phyloP scores from a whole-genome alignment of 1,140 invertebrate species.

The Hestina assimilis region DNA sequence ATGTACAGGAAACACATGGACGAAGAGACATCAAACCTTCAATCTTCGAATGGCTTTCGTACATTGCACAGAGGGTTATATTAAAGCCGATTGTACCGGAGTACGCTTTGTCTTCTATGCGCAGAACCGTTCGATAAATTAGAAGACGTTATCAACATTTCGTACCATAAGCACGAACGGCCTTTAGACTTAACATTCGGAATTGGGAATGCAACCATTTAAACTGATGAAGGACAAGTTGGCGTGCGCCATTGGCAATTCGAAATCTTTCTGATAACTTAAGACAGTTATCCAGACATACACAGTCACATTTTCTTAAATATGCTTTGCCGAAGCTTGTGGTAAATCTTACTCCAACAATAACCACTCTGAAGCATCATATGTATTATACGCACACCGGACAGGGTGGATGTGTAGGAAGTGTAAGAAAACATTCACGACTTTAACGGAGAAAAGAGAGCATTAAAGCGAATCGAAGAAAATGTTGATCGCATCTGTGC shows the following conservation, averaged over 20 bases:
- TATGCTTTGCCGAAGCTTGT: conserved; percentile 76
- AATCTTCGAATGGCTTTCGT: conserved; percentile 47
- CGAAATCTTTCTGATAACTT: conserved; percentile 45
- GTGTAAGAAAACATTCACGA: conserved; percentile 44
- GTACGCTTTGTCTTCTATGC: conserved; percentile 51
- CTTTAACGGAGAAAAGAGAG: conserved; percentile 35
- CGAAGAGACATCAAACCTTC: conserved; percentile 41
- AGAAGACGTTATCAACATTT: conserved; percentile 43
- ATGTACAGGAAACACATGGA: conserved; percentile 54
- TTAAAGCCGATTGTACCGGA: conserved; percentile 57
- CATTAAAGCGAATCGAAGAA: conserved; percentile 38
- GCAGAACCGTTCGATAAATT: conserved; percentile 35
- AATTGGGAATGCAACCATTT: conserved; percentile 52
- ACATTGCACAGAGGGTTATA: conserved; percentile 44
- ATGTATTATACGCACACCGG: conserved; percentile 40
- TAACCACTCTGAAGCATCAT: conserved; percentile 40
- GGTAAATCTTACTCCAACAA: conserved; percentile 70
- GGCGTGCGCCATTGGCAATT: conserved; percentile 46
- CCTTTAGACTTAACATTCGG: conserved; percentile 35
- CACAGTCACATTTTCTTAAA: conserved; percentile 63
- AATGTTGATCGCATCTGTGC: conserved; percentile 48
- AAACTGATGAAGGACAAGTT: conserved; percentile 47
- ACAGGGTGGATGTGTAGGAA: conserved; percentile 43
- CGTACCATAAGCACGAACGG: conserved; percentile 36
- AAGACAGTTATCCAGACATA: conserved; percentile 51